These are phyloP conservation scores for Parauchenoglanis punctatus DNA, from an alignment of 2,797 vertebrate species.

Conservation along the genomic window DNA sequence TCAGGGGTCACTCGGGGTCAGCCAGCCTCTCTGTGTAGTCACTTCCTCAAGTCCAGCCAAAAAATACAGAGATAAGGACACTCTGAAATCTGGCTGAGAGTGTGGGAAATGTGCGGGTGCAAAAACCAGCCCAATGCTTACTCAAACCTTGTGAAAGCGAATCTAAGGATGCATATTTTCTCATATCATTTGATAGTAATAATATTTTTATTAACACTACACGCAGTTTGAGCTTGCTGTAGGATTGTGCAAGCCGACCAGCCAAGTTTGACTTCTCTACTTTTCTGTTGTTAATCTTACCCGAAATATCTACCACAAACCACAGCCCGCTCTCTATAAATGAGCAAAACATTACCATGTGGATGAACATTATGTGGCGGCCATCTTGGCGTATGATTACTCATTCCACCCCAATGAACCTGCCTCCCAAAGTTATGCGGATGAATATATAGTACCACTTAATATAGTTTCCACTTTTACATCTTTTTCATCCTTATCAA, in stretches of 20 bases:
- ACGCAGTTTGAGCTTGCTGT: not conserved
- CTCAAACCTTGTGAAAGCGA: not conserved
- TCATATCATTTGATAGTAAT: not conserved
- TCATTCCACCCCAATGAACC: not conserved
- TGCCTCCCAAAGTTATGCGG: not conserved
- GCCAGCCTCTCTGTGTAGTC: slow-evolving; percentile 80
- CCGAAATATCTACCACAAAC: slow-evolving; percentile 4
- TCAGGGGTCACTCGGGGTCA: slow-evolving; percentile 63
- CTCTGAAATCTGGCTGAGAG: slow-evolving; percentile 70
- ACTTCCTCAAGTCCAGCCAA: slow-evolving; percentile 89
- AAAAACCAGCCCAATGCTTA: not conserved
- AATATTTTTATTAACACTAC: not conserved
- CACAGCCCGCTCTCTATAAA: slow-evolving; percentile 11
- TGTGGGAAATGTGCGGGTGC: slow-evolving; percentile 83
- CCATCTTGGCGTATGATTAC: not conserved
- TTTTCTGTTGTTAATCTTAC: not conserved
- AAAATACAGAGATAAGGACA: slow-evolving; percentile 84
- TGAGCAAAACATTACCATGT: slow-evolving; percentile 15
- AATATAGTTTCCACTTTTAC: not conserved
- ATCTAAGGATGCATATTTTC: not conserved
- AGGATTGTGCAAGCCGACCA: not conserved
- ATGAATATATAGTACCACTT: not conserved
- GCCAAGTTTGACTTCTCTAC: not conserved
- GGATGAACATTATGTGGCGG: not conserved
- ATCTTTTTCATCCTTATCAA: not conserved